Base-by-base conservation (phyloP, 2,888 invertebrate species). In the Pardosa pseudoannulata region DNA sequence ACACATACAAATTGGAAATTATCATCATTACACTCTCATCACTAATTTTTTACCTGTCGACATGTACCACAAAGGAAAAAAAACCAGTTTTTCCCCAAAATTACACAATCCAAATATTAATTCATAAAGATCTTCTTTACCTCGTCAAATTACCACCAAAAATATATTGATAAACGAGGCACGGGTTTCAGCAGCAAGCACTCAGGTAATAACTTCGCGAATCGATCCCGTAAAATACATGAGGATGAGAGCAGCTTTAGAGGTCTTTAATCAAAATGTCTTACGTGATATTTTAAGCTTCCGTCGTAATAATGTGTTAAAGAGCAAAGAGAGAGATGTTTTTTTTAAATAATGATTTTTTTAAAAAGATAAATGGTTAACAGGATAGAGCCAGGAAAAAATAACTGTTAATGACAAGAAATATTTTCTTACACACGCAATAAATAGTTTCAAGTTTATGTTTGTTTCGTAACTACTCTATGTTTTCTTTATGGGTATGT, bases 261-360 rank as follows among this genome's bases (percentile, higher is more conserved):
- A 46, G 46, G 13, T 16, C 46, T 46, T 46, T 46, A 46, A 46
- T 46, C 46, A 46, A 46, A 46, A 46, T 46, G 46, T 46, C 46
- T 46, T n/a, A 46, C n/a, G 46, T 46, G 46, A 46, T 46, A 46
- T 46, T 46, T 46, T 16, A 9, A 16, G 46, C 46, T 46, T 46
- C 46, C 46, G 46, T 46, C 46, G 16, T 46, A 46, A 46, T 46
- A 46, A 46, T 46, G 46, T 46, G 46, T 46, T 46, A 46, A 46
- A 46, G n/a, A 46, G 9, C 2, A 46, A 16, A 46, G n/a, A 16
- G n/a, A 13, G 2, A 9, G n/a, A 5, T 36, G 5, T 7, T 36
- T 16, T 46, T 46, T 46, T 46, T n/a, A n/a, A 46, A 2, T 9
- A 46, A 46, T 46, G 16, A 46, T 46, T n/a, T 46, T n/a, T 9